Conservation (phyloP, 2,113 vertebrate genomes). For the Chlorodrepanis virens region DNA sequence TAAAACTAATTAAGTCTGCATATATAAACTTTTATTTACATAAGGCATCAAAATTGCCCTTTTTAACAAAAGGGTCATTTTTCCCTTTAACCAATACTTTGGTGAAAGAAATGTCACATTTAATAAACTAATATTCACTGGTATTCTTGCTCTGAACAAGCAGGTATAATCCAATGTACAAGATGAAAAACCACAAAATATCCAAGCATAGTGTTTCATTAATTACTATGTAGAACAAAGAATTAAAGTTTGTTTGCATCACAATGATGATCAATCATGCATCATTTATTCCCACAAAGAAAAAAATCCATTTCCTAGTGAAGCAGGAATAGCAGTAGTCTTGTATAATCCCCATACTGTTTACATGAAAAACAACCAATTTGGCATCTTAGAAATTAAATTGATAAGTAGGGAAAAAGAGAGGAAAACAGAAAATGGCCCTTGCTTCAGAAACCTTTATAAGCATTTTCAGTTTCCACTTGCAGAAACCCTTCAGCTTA, state of each 20-base stretch:
- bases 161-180: background rate
- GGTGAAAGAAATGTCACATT: conserved; percentile 31
- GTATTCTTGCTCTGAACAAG: conserved; percentile 16
- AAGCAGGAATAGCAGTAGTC: background rate
- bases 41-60: conserved; percentile 54
- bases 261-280: background rate
- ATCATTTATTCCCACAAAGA: conserved; percentile 52
- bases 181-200: background rate
- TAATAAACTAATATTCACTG: conserved; percentile 1
- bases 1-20: conserved; percentile 18
- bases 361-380: background rate
- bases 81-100: conserved; percentile 25
- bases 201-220: background rate
- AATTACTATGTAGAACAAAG: conserved; percentile 25
- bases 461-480: background rate
- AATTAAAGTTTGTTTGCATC: conserved; percentile 42
- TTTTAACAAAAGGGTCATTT: conserved; percentile 43
- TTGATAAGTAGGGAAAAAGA: background rate
- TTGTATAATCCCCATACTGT: conserved; percentile 43
- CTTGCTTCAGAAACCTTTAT: background rate
- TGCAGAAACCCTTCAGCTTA: background rate
- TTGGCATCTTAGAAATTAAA: conserved; percentile 1
- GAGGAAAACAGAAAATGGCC: background rate
- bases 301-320: conserved; percentile 17
- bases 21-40: conserved; percentile 64